Evolutionary conservation across 2,797 vertebrate species (phyloP), one percentile per base, ranked within the genome.

Genomic region (Garrulus glandarius): DNA sequence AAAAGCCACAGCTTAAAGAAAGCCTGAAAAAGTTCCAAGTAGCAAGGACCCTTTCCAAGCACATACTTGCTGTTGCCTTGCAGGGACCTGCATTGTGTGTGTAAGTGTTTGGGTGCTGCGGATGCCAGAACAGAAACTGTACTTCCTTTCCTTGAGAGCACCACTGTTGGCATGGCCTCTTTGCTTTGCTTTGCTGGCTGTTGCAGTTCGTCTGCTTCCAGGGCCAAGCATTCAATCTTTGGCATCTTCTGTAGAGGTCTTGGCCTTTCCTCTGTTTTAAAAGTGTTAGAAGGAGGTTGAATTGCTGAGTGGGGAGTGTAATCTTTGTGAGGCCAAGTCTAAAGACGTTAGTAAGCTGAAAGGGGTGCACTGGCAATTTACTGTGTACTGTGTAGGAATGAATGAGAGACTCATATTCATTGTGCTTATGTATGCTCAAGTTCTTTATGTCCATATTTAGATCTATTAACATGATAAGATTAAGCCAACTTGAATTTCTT

Each of bases 401-500:
- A 96, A 95, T 90, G 87, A 78, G 56, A 41, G 50, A 53, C 90
- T 87, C 75, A 85, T 89, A 96, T 91, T 86, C 89, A 84, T 96
- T 96, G 92, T 96, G 59, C 44, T 91, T 88, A 69, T 49, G 87
- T 75, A n/a, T 86, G 77, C 80, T 92, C 80, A 67, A 76, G 55
- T 88, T 90, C 94, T 97, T 95, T 92, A 88, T 89, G 78, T 52
- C 94, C 85, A 89, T 93, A 91, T 81, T 96, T 94, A 97, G 92
- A 72, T 88, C 96, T 81, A 19, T 76, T 92, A 96, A 79, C 83
- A 81, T 13, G 4, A 36, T 87, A 69, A 90, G 94, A 90, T 88
- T 92, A 93, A 93, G 92, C 87, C 72, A 84, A 79, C 85, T 95
- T 79, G 89, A 91, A 82, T 93, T 96, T 84, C 80, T 90, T 76